Percentiles rank a stretch among this genome's conserved stretches.
Evolutionary conservation across 2,113 vertebrate species (phyloP).

Genomic region (Columbina picui): DNA sequence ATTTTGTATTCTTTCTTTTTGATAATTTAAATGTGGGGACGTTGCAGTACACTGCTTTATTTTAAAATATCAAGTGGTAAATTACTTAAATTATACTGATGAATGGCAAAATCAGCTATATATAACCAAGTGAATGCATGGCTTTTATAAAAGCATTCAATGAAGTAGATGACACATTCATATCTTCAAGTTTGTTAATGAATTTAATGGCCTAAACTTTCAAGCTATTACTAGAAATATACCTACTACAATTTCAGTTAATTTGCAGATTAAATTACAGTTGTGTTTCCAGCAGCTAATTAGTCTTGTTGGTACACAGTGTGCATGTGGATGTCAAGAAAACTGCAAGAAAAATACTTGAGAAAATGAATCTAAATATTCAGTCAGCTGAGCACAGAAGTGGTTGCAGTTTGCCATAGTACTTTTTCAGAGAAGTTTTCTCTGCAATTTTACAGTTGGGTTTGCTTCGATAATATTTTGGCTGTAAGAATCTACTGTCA

Average conservation of each 20-base stretch:
- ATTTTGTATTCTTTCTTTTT: background rate
- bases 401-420: background rate
- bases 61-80: slow-evolving; percentile 14
- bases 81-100: slow-evolving; percentile 19
- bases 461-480: background rate
- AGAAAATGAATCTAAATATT: background rate
- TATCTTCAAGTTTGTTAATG: slow-evolving; percentile 18
- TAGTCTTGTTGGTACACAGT: slow-evolving; percentile 34
- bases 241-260: background rate
- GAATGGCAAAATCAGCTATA: slow-evolving; percentile 19
- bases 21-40: background rate
- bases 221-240: background rate
- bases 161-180: slow-evolving; percentile 24
- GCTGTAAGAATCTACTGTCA: background rate
- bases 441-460: background rate
- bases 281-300: background rate
- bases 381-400: background rate
- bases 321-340: background rate
- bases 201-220: slow-evolving; percentile 32
- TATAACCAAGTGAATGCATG: background rate
- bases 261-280: background rate
- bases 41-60: background rate
- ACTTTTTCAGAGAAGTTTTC: background rate
- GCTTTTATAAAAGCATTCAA: background rate
- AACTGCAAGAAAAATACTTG: background rate